Evolutionary conservation across 2,113 vertebrate genomes (phyloP), one percentile per base, ranked within the genome.

Genomic region (Synodontis membranacea): DNA sequence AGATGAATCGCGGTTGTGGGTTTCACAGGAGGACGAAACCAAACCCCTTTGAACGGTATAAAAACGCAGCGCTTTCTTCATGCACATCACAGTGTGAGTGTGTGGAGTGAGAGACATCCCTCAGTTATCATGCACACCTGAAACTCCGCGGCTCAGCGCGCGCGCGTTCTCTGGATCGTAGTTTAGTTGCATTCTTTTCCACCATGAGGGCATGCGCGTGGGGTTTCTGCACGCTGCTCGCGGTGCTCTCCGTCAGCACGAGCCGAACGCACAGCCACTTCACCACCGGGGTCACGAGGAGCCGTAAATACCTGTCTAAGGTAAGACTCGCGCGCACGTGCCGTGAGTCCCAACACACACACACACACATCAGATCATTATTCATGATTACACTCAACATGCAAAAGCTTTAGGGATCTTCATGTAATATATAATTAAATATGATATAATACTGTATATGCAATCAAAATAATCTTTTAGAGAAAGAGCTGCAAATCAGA

Each of bases 21-120:
- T 60, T n/a, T 81, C 11, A 81, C 56, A 15, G 80, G 56, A 44
- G 37, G 80, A 44, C 17, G 80, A 81, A 81, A 62, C 39, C 56
- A 39, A 62, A 42, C 80, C 34, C 48, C 31, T 11, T 52, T 21
- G n/a, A 54, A 58, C 11, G 37, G 34, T 81, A 81, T 81, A 81
- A 62, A 81, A 80, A 34, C n/a, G 11, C 34, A 54, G n/a, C 31
- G 31, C 28, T n/a, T n/a, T n/a, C n/a, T 12, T 44, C 39, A 14
- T 28, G 39, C 3, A 44, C 39, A 25, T 25, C 42, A 75, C 72
- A 15, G 28, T 82, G 12, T 66, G 28, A 23, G 80, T 48, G 56
- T 34, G n/a, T 31, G 60, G 10, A 14, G 72, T 75, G 72, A 75
- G 72, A 46, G 46, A 75, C 42, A 7, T 28, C 72, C 21, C 9